These are phyloP conservation scores for Chaunax sp. DNA, from an alignment of 2,797 vertebrate genomes.

Conservation along the genomic window DNA sequence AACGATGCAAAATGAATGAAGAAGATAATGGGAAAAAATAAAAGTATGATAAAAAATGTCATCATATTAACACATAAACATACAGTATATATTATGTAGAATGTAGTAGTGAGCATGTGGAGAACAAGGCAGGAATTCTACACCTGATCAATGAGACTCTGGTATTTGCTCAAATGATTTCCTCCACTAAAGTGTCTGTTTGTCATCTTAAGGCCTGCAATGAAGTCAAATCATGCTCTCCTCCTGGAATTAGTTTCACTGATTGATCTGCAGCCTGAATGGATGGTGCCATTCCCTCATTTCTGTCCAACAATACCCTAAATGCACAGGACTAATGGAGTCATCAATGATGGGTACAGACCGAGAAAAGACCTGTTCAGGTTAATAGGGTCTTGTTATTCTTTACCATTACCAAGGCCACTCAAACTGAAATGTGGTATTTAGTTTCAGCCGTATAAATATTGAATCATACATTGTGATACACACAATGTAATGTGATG, in stretches of 20 bases:
- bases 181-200: conserved; percentile 46
- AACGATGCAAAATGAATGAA: background rate
- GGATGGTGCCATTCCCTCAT: conserved; percentile 42
- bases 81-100: too few species aligned
- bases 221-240: conserved; percentile 50
- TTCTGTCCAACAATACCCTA: conserved; percentile 47
- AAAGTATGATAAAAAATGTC: too few species aligned
- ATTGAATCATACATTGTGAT: conserved; percentile 58
- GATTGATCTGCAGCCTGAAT: conserved; percentile 61
- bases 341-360: conserved; percentile 50
- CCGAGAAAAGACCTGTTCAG: conserved; percentile 35
- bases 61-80: too few species aligned
- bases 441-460: conserved; percentile 58
- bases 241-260: conserved; percentile 44
- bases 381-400: conserved; percentile 47
- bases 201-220: conserved; percentile 55
- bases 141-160: conserved; percentile 50
- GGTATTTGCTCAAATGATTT: conserved; percentile 55
- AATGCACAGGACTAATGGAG: conserved; percentile 49
- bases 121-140: background rate
- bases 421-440: conserved; percentile 46
- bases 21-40: background rate
- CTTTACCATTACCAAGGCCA: conserved; percentile 32
- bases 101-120: too few species aligned
- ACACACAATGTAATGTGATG: conserved; percentile 52